These are phyloP conservation scores for Acleris laterana DNA, from an alignment of 2,888 invertebrate genomes.

Conservation along the genomic window DNA sequence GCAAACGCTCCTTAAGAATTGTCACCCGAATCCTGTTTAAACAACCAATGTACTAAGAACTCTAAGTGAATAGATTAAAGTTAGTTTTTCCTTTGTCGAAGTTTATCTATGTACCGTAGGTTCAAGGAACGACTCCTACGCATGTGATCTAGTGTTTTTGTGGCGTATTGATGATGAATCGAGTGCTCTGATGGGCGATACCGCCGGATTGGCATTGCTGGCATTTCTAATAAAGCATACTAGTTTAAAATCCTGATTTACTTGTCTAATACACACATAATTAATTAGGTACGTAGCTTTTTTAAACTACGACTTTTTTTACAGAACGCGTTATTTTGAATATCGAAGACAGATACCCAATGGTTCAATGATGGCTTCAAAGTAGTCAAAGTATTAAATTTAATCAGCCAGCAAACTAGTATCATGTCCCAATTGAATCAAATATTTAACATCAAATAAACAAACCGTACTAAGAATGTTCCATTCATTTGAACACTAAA, in stretches of 20 bases:
- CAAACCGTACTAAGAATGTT: too few relatives aligned
- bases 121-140: constrained; percentile 69
- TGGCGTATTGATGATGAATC: constrained; percentile 67
- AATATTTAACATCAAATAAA: too few relatives aligned
- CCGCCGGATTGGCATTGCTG: constrained; percentile 41
- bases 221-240: constrained; percentile 30
- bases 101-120: constrained; percentile 38
- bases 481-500: too few relatives aligned
- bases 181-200: constrained; percentile 58
- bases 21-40: constrained; percentile 33
- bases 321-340: too few relatives aligned
- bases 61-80: neutral
- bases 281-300: neutral
- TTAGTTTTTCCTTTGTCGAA: neutral
- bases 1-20: constrained; percentile 13
- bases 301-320: too few relatives aligned
- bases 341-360: too few relatives aligned
- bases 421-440: too few relatives aligned
- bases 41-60: neutral
- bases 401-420: too few relatives aligned
- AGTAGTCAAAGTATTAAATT: too few relatives aligned
- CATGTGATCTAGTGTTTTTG: constrained; percentile 57
- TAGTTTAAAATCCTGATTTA: constrained; percentile 15
- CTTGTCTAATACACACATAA: neutral
- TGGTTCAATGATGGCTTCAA: too few relatives aligned